A percentile compares a stretch with the other conserved stretches of the same genome.
Conservation (phyloP, 1,140 invertebrate genomes). For the Euwallacea similis region DNA sequence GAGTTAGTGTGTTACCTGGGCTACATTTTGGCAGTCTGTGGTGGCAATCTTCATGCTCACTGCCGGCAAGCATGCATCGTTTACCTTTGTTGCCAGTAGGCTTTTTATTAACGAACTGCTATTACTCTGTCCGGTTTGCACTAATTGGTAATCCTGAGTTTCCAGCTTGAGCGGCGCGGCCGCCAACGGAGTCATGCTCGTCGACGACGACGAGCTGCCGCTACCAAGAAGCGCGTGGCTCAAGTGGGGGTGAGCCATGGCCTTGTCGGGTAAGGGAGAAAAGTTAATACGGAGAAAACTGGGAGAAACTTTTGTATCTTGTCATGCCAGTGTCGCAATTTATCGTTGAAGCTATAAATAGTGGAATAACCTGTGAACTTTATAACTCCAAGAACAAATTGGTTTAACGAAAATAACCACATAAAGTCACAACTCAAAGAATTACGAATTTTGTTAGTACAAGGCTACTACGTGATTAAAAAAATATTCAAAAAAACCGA, state of each 20-base stretch:
- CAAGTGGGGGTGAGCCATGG: conserved; percentile 64
- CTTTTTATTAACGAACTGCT: conserved; percentile 78
- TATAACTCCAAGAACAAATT: conserved; percentile 10
- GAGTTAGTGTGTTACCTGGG: conserved; percentile 56
- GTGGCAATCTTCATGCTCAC: conserved; percentile 54
- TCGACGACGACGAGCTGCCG: conserved; percentile 52
- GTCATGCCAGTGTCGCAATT: background rate
- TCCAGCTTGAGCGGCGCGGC: conserved; percentile 48
- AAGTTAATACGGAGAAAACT: conserved; percentile 1
- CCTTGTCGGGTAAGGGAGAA: conserved; percentile 49
- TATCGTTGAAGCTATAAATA: conserved; percentile 1
- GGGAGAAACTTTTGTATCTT: background rate
- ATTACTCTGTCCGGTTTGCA: conserved; percentile 48
- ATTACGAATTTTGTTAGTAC: conserved; percentile 2
- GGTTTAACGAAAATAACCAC: background rate
- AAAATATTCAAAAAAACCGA: background rate
- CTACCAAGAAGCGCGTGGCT: conserved; percentile 63
- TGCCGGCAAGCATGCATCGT: conserved; percentile 63
- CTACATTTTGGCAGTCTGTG: conserved; percentile 54
- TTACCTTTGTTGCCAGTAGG: conserved; percentile 82
- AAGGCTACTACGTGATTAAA: conserved; percentile 2
- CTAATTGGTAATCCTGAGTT: conserved; percentile 13
- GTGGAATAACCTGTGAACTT: background rate
- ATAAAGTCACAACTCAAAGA: background rate
- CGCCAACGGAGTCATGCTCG: conserved; percentile 51